phyloP scores from a whole-genome alignment of 2,888 invertebrate genomes.

The Drosophila pseudotalamancana region DNA sequence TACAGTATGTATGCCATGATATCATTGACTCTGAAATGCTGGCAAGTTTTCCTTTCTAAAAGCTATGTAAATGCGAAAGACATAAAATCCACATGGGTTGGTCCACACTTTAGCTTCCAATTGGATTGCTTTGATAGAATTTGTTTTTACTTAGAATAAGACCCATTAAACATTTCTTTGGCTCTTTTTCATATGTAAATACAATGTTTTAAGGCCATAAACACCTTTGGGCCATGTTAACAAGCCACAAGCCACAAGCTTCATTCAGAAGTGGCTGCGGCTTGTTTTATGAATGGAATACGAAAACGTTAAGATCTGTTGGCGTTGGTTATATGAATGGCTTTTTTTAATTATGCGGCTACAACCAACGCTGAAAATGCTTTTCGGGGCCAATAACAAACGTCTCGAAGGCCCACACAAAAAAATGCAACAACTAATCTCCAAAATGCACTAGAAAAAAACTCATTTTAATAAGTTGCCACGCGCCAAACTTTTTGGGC shows the following conservation, averaged over 20 bases:
- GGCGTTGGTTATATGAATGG: constrained; percentile 56
- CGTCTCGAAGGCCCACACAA: constrained; percentile 16
- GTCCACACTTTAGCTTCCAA: constrained; percentile 6
- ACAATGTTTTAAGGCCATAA: constrained; percentile 26
- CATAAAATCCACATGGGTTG: constrained; percentile 11
- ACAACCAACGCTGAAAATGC: constrained; percentile 52
- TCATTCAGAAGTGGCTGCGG: constrained; percentile 46
- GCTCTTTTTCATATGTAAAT: constrained; percentile 46
- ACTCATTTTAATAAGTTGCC: constrained; percentile 33
- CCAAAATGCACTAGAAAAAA: constrained; percentile 5
- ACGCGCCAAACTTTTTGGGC: constrained; percentile 60
- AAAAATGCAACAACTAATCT: constrained; percentile 30
- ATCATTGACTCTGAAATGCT: not conserved
- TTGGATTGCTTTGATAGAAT: constrained; percentile 15
- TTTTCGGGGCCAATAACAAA: constrained; percentile 56
- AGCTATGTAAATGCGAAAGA: constrained; percentile 12
- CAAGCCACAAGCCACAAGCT: constrained; percentile 28
- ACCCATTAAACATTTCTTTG: constrained; percentile 13
- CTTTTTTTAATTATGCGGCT: constrained; percentile 26
- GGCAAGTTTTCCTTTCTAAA: not conserved
- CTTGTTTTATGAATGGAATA: constrained; percentile 51
- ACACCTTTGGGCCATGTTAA: constrained; percentile 48
- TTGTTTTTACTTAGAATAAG: constrained; percentile 5
- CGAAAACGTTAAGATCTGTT: constrained; percentile 9
- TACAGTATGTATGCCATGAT: not conserved